Conservation (phyloP, 2,113 vertebrate species). For the Cyanistes caeruleus region DNA sequence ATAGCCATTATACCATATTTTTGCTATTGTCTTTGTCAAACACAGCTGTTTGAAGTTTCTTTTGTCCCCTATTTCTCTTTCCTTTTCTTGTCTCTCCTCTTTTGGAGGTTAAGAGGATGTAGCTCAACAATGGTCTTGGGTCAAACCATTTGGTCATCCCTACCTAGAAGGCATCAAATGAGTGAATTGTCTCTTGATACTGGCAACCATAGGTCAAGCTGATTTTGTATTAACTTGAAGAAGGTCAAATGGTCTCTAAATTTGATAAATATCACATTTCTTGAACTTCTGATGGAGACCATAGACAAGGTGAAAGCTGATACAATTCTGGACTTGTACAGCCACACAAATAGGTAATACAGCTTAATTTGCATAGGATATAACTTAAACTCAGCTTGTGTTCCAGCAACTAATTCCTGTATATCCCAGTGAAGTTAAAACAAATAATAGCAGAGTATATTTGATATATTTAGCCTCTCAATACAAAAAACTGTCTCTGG, state of each 20-base stretch:
- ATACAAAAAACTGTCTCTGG: background rate
- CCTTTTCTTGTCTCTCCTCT: background rate
- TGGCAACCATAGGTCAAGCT: conserved; percentile 48
- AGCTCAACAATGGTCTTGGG: conserved; percentile 40
- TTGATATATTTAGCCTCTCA: background rate
- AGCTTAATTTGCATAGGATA: conserved; percentile 1
- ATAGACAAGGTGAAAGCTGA: conserved; percentile 31
- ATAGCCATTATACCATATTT: background rate
- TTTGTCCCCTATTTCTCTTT: conserved; percentile 33
- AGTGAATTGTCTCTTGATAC: conserved; percentile 54
- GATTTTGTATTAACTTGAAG: conserved; percentile 64
- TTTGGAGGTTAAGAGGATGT: conserved; percentile 52
- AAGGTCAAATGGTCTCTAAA: conserved; percentile 61
- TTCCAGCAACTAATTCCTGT: background rate
- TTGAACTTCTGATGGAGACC: conserved; percentile 48
- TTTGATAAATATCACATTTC: conserved; percentile 65
- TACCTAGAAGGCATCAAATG: conserved; percentile 51
- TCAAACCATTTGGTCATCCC: conserved; percentile 21
- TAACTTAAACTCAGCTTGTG: background rate
- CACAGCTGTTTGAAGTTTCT: background rate
- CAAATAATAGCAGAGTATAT: background rate
- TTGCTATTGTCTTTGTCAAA: background rate
- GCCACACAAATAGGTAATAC: background rate
- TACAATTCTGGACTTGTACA: background rate
- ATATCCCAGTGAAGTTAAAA: background rate